Percentiles rank a stretch among this genome's conserved stretches.
These are phyloP conservation scores for Lucinisca nassula DNA, from an alignment of 2,888 invertebrate genomes.

Conservation along the genomic window DNA sequence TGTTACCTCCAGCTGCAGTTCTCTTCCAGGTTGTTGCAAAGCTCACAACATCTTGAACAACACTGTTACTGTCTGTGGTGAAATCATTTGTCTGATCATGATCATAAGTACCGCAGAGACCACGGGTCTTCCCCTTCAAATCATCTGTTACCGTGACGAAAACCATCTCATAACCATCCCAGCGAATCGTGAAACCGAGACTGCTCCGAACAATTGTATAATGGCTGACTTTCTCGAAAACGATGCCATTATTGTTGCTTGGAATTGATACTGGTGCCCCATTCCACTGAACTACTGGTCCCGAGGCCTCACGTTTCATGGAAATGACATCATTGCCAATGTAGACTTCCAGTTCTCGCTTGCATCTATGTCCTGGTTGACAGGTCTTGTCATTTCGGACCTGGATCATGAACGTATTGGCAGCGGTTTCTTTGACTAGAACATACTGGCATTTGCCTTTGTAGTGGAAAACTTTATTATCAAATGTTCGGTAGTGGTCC, in stretches of 20 bases:
- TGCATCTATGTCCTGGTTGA: constrained; percentile 88
- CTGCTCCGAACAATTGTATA: constrained; percentile 92
- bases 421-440: constrained; percentile 91
- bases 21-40: constrained; percentile 83
- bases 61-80: constrained; percentile 90
- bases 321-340: constrained; percentile 90
- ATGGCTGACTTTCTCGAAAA: constrained; percentile 92
- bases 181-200: constrained; percentile 91
- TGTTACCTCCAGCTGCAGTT: constrained; percentile 66
- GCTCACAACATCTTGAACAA: constrained; percentile 72
- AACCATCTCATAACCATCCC: constrained; percentile 91
- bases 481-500: constrained; percentile 95
- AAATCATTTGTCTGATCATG: constrained; percentile 92
- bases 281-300: constrained; percentile 76
- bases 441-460: constrained; percentile 92
- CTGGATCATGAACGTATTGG: constrained; percentile 91
- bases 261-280: constrained; percentile 72
- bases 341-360: constrained; percentile 90
- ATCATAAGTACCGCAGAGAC: constrained; percentile 94
- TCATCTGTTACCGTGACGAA: constrained; percentile 78
- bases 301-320: constrained; percentile 66
- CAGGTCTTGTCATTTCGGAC: constrained; percentile 90
- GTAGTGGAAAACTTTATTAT: constrained; percentile 93
- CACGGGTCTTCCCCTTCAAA: constrained; percentile 94
- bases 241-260: constrained; percentile 90